These are phyloP conservation scores for Dolichopus griseipennis DNA, from an alignment of 2,888 invertebrate species.

Conservation along the genomic window DNA sequence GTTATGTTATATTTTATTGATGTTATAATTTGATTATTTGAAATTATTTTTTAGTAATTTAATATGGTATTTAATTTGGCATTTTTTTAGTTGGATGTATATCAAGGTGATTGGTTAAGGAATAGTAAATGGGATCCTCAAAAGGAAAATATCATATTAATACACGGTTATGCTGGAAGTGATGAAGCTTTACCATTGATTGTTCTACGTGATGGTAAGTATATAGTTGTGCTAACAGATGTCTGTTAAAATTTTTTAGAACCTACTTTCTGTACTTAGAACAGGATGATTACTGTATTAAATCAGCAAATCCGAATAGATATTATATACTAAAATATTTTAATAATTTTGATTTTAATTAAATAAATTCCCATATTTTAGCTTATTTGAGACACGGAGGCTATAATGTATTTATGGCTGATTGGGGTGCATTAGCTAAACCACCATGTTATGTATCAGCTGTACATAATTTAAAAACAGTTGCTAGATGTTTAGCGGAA, in stretches of 20 bases:
- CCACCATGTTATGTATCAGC: slow-evolving; percentile 67
- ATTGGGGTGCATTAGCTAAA: slow-evolving; percentile 64
- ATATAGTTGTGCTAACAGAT: no score
- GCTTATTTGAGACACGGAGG: slow-evolving; percentile 64
- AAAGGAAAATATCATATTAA: slow-evolving; percentile 59
- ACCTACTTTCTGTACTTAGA: no score
- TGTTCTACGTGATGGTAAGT: slow-evolving; percentile 60
- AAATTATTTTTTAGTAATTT: no score
- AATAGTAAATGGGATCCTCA: slow-evolving; percentile 60
- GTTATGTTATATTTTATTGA: no score
- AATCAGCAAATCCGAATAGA: no score
- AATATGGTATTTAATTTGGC: background rate
- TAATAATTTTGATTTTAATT: background rate
- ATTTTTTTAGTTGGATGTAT: slow-evolving; percentile 47
- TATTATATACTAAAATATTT: background rate
- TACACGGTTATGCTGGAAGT: slow-evolving; percentile 72
- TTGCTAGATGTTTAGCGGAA: slow-evolving; percentile 60
- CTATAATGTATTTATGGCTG: slow-evolving; percentile 67
- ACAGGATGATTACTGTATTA: no score
- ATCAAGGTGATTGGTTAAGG: slow-evolving; percentile 62
- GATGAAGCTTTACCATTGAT: slow-evolving; percentile 63
- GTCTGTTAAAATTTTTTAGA: no score
- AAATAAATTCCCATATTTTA: slow-evolving; percentile 28
- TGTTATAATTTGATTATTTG: no score
- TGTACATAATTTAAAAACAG: slow-evolving; percentile 64